Evolutionary conservation across 2,113 vertebrate genomes (phyloP).

Genomic region (Anser cygnoides): DNA sequence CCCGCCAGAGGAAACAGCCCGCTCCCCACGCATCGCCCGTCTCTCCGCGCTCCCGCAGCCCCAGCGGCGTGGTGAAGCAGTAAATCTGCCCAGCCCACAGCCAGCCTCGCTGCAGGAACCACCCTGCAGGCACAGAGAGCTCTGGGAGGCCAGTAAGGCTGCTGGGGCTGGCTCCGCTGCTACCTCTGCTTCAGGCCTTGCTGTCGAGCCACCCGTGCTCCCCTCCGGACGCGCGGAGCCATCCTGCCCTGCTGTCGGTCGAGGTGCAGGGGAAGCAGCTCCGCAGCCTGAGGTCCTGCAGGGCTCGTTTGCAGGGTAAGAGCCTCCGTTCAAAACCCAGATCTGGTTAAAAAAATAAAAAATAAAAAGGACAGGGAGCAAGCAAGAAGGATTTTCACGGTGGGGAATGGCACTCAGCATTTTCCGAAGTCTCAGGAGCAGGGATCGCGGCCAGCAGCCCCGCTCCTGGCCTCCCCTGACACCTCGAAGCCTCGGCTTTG

Average conservation of each 20-base stretch:
- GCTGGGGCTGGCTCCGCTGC: fast-evolving
- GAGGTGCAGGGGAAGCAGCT: neutral
- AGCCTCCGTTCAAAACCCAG: fast-evolving
- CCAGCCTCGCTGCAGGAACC: too few species aligned
- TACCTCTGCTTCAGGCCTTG: neutral
- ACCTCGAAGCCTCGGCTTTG: conserved; percentile 25
- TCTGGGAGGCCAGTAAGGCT: fast-evolving
- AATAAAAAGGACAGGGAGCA: neutral
- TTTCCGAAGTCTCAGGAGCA: neutral
- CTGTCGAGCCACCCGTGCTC: fast-evolving
- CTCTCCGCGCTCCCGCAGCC: too few species aligned
- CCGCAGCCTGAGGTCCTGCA: fast-evolving
- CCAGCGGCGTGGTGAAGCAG: too few species aligned
- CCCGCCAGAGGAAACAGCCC: neutral
- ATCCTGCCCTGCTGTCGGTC: neutral
- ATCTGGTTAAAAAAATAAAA: neutral
- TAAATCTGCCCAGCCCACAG: too few species aligned
- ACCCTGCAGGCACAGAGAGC: neutral
- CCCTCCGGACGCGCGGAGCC: fast-evolving
- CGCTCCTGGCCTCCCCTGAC: neutral
- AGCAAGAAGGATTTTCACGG: neutral
- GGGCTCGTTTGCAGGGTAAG: fast-evolving
- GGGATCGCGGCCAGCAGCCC: neutral
- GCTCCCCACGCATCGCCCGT: neutral
- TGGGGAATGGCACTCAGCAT: neutral